Evolutionary conservation across 92 coral and sea anemone genomes (phyloP).

Genomic region (Hydrozoanthus gracilis): DNA sequence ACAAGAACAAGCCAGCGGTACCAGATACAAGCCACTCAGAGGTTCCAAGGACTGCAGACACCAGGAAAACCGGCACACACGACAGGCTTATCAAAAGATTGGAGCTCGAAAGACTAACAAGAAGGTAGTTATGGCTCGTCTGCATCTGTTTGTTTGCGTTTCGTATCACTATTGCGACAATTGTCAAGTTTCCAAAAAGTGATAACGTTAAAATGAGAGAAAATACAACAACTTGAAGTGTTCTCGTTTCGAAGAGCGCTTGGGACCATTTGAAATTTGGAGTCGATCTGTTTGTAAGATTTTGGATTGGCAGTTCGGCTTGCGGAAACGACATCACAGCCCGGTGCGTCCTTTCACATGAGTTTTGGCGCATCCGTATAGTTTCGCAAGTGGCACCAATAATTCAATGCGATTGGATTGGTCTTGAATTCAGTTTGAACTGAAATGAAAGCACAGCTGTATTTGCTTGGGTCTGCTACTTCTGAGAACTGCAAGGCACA

Average conservation of each 20-base stretch:
- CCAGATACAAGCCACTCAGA: neutral
- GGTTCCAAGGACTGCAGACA: neutral
- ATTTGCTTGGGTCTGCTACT: neutral
- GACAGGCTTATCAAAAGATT: constrained; percentile 14
- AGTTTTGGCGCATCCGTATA: neutral
- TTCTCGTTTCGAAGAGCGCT: neutral
- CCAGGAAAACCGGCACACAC: constrained; percentile 3
- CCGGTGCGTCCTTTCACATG: neutral
- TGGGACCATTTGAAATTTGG: neutral
- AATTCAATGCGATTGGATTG: neutral
- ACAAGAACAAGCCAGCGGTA: neutral
- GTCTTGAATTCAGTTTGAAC: neutral
- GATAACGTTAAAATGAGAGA: neutral
- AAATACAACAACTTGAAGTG: constrained; percentile 2
- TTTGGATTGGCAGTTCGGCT: neutral
- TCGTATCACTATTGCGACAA: constrained; percentile 29
- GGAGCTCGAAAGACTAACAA: constrained; percentile 13
- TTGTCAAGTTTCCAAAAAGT: constrained; percentile 7
- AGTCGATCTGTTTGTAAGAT: neutral
- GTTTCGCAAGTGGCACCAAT: too few relatives aligned
- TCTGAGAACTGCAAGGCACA: neutral
- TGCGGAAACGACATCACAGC: neutral
- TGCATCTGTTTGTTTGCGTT: constrained; percentile 29
- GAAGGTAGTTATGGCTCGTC: constrained; percentile 27
- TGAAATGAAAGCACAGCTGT: constrained; percentile 14